Evolutionary conservation across 2,797 vertebrate genomes (phyloP).

Genomic region (Nyctalus aviator): DNA sequence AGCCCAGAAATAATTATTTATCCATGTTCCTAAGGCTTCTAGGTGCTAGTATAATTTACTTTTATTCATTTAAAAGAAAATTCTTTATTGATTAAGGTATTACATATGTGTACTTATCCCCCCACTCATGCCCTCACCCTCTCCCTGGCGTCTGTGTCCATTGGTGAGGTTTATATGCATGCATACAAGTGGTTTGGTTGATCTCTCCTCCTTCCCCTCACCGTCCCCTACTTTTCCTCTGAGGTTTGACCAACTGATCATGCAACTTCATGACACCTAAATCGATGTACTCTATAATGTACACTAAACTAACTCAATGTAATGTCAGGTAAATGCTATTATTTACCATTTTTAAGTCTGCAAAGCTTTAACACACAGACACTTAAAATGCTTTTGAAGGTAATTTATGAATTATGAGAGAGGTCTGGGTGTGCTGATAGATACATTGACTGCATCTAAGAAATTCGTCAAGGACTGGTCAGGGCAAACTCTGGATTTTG

Average conservation of each 20-base stretch:
- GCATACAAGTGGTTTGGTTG: too few species aligned
- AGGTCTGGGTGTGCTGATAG: neutral
- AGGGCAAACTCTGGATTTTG: neutral
- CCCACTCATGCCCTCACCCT: too few species aligned
- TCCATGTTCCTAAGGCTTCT: neutral
- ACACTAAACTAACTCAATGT: neutral
- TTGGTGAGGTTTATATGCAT: too few species aligned
- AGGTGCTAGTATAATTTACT: neutral
- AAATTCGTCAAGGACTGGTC: neutral
- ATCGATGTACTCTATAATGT: neutral
- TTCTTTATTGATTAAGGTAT: too few species aligned
- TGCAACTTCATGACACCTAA: neutral
- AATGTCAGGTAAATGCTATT: neutral
- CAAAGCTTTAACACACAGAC: neutral
- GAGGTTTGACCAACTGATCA: too few species aligned
- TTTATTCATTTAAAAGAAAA: neutral
- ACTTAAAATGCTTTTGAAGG: neutral
- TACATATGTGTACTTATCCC: too few species aligned
- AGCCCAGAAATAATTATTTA: neutral
- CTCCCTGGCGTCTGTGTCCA: too few species aligned
- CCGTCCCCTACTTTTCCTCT: too few species aligned
- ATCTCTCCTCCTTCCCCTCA: too few species aligned
- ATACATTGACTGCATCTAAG: neutral
- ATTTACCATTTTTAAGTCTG: neutral
- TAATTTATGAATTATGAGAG: neutral